phyloP scores from a whole-genome alignment of 2,113 vertebrate genomes.

The Campylomormyrus numenius region DNA sequence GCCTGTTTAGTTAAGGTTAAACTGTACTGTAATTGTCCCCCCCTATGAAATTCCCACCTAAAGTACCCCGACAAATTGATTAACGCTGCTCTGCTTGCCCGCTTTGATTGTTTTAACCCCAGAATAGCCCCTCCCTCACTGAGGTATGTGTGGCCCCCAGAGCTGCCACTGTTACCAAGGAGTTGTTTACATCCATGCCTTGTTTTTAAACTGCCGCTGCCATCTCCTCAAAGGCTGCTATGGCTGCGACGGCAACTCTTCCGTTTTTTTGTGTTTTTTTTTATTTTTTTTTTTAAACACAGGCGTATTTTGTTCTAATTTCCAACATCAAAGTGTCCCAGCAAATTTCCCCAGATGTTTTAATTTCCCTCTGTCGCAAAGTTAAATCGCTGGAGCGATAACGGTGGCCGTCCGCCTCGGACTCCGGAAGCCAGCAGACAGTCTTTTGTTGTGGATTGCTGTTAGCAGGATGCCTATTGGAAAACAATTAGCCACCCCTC shows the following conservation, averaged over 20 bases:
- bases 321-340: constrained; percentile 54
- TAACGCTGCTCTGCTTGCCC: background rate
- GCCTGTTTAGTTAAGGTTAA: background rate
- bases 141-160: background rate
- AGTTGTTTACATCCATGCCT: constrained; percentile 16
- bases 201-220: constrained; percentile 21
- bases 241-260: background rate
- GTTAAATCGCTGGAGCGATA: constrained; percentile 44
- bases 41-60: background rate
- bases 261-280: background rate
- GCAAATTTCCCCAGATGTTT: constrained; percentile 54
- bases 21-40: background rate
- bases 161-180: background rate
- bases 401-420: constrained; percentile 39
- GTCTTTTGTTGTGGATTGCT: constrained; percentile 49
- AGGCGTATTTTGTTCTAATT: constrained; percentile 52
- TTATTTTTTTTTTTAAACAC: constrained; percentile 25
- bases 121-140: background rate
- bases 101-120: background rate
- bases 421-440: background rate
- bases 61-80: background rate
- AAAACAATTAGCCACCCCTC: constrained; percentile 38
- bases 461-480: constrained; percentile 56
- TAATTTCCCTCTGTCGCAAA: constrained; percentile 17
- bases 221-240: background rate